Evolutionary conservation across 1,140 invertebrate species (phyloP), one percentile per base, ranked within the genome.

Genomic region (Caenorhabditis tropicalis): DNA sequence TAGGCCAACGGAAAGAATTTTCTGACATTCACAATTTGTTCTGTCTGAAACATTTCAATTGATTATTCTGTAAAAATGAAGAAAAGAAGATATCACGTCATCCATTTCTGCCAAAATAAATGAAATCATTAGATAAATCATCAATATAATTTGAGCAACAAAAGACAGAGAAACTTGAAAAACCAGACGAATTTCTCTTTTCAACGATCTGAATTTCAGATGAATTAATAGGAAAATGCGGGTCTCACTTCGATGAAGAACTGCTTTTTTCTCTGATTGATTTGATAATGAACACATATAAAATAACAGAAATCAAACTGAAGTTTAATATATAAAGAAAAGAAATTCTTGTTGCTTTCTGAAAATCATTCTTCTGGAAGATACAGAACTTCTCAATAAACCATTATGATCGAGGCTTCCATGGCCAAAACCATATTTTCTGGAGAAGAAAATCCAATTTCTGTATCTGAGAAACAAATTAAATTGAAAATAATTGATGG

Each of bases 381-480:
- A n/a, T n/a, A n/a, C n/a, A n/a, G n/a, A 51, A 21, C 15, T n/a
- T 51, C 19, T 51, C 6, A n/a, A 4, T n/a, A 21, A 0, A 74
- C 65, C 43, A n/a, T 74, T 10, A 74, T 74, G 33, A 33, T 33
- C 12, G 19, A 9, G 12, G 65, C 10, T 27, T 74, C 65, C 36
- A 74, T 43, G 3, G 29, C 33, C 10, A 74, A n/a, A 9, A 74
- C 19, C 65, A 74, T 74, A 43, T n/a, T 39, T 24, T 74, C 65
- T 43, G 36, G 65, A 46, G 65, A 74, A 24, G 43, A 33, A 24
- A 74, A 74, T 12, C 65, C 65, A 46, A 74, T 74, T 43, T 74
- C 36, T 12, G 36, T 9, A 46, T 74, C 7, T 9, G 65, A 74
- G 24, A 74, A 74, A 19, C 19, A 74, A 21, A 74, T 24, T 3